Evolutionary conservation across 2,888 invertebrate genomes (phyloP), one percentile per base, ranked within the genome.

Genomic region (Pristionchus fissidentatus): DNA sequence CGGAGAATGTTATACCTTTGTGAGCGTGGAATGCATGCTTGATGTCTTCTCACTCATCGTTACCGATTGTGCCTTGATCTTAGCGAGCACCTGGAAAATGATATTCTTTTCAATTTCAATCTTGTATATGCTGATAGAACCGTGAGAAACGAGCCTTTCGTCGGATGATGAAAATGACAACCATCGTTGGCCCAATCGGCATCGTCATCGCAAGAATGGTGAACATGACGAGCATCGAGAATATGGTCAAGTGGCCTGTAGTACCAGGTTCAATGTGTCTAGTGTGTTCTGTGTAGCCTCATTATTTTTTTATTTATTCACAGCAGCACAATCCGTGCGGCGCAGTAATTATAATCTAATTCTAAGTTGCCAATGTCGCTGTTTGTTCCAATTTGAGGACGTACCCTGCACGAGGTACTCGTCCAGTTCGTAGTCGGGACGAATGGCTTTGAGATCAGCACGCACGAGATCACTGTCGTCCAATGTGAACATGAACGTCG

Each of bases 151-250:
- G n/a, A n/a, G n/a, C 73, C 29, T 29, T 73, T 15, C 22, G 10
- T 26, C 73, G 43, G 13, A 73, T 46, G 46, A 73, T 15, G 29
- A 46, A 29, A 0, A 73, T 73, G 43, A 46, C 38, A 10, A 73
- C 29, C 15, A 73, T 41, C 29, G 73, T 46, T 13, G 73, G 73
- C 26, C 73, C 73, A 22, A 43, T 46, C 8, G 73, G 43, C 73
- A 43, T 43, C 10, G 73, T 73, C 73, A 73, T 73, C 26, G 73
- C 73, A 35, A 73, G 43, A 26, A 73, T 73, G 13, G 73, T 73
- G 73, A 73, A 73, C 26, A 73, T 22, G 10, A 26, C 38, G 26
- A 13, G 22, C 15, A 73, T 26, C 2, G 7, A 43, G 43, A 46
- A 73, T n/a, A n/a, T n/a, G n/a, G n/a, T n/a, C n/a, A n/a, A n/a